Conservation (phyloP, 1,140 invertebrate genomes). For the Philotrypesis tridentata region DNA sequence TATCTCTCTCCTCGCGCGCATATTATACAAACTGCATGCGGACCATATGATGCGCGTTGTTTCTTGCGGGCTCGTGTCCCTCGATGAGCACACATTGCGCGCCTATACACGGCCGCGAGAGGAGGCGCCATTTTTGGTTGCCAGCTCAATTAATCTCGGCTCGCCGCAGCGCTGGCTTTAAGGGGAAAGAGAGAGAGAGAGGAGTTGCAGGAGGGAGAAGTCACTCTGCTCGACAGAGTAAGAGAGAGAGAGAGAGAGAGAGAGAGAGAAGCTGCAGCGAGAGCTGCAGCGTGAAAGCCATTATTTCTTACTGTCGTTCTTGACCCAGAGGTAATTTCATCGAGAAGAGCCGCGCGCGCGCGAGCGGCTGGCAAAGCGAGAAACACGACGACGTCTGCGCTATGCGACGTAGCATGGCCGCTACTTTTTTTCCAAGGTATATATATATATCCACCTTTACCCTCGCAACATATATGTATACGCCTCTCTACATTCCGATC, state of each 20-base stretch:
- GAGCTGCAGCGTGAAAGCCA: neutral
- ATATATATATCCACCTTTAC: neutral
- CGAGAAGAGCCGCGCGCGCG: too few species aligned
- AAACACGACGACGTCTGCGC: neutral
- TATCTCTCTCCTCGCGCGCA: too few species aligned
- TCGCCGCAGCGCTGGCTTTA: too few species aligned
- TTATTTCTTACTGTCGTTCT: neutral
- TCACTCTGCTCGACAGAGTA: too few species aligned
- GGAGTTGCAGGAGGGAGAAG: too few species aligned
- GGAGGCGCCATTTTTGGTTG: neutral
- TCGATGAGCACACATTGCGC: too few species aligned
- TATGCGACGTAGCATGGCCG: neutral
- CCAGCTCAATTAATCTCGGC: neutral
- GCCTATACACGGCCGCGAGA: neutral
- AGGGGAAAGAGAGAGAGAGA: neutral
- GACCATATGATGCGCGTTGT: too few species aligned
- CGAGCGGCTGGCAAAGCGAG: neutral
- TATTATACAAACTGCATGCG: too few species aligned
- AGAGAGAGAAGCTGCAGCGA: slow-evolving; percentile 16
- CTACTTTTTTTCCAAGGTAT: neutral
- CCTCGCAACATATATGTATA: neutral
- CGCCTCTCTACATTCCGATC: slow-evolving; percentile 9
- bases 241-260: slow-evolving; percentile 3
- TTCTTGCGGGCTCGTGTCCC: neutral
- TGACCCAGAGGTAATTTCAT: neutral